phyloP scores from a whole-genome alignment of 2,888 invertebrate genomes.

The Metellina segmentata region DNA sequence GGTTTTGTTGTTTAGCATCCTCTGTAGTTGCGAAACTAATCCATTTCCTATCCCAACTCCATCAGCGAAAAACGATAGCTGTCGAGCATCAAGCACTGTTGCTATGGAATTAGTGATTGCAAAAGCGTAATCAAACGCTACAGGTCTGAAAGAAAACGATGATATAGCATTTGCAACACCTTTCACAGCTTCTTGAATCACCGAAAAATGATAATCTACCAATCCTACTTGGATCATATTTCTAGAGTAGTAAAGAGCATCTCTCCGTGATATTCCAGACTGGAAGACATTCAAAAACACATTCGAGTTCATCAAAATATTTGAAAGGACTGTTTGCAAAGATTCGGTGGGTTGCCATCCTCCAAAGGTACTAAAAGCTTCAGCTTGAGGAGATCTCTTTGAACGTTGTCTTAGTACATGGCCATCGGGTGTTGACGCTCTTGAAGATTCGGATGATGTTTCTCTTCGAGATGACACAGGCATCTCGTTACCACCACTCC shows the following conservation, averaged over 20 bases:
- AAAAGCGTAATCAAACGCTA: slow-evolving; percentile 33
- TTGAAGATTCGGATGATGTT: neutral
- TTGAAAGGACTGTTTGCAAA: slow-evolving; percentile 19
- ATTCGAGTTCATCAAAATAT: slow-evolving; percentile 21
- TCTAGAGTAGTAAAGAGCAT: slow-evolving; percentile 34
- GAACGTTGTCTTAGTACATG: neutral
- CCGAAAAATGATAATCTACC: neutral
- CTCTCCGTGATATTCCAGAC: neutral
- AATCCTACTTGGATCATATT: neutral
- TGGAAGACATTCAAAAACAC: slow-evolving; percentile 14
- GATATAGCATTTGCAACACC: slow-evolving; percentile 16
- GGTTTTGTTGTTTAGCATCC: neutral
- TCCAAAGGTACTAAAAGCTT: neutral
- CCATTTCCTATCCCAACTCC: slow-evolving; percentile 22
- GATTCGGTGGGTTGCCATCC: neutral
- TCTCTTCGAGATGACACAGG: neutral
- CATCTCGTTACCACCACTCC: neutral
- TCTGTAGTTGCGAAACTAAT: slow-evolving; percentile 20
- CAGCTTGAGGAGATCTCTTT: neutral
- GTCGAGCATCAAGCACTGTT: neutral
- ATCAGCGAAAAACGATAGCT: slow-evolving; percentile 19
- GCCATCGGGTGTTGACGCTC: too few species aligned
- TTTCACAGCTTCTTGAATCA: slow-evolving; percentile 24
- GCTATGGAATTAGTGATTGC: slow-evolving; percentile 15
- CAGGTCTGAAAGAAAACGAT: neutral